Conservation (phyloP, 92 coral and sea anemone genomes). For the Parazoanthus swiftii region DNA sequence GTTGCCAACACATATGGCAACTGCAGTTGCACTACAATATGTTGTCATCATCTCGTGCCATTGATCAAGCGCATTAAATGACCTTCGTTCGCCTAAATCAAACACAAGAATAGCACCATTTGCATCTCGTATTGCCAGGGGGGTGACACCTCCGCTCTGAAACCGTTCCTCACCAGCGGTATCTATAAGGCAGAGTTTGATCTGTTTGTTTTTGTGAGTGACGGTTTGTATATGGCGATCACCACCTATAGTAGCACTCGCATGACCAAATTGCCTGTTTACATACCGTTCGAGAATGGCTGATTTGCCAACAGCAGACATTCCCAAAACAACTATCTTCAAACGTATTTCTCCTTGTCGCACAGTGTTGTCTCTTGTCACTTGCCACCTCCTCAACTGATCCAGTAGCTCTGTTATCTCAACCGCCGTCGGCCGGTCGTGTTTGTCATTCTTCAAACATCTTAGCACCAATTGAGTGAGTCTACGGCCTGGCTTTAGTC, state of each 20-base stretch:
- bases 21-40: background rate
- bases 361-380: slow-evolving; percentile 29
- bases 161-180: slow-evolving; percentile 23
- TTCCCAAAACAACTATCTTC: slow-evolving; percentile 34
- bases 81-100: slow-evolving; percentile 1
- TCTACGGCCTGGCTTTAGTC: slow-evolving; percentile 18
- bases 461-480: slow-evolving; percentile 46
- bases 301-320: slow-evolving; percentile 53
- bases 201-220: background rate
- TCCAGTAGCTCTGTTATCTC: slow-evolving; percentile 37
- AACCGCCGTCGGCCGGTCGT: slow-evolving; percentile 45
- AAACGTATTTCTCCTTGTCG: background rate
- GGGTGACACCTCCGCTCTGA: background rate
- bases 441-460: slow-evolving; percentile 55
- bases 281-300: slow-evolving; percentile 30
- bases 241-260: background rate
- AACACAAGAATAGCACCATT: slow-evolving; percentile 17
- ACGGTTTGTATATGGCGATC: background rate
- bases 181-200: background rate
- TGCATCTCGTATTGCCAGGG: background rate
- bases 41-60: background rate
- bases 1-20: slow-evolving; percentile 24
- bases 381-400: slow-evolving; percentile 34
- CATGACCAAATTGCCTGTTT: background rate
- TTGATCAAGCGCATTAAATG: background rate